Percentiles rank a stretch among this genome's conserved stretches.
phyloP scores from a whole-genome alignment of 1,140 invertebrate species.

The Rhagoletis pomonella region DNA sequence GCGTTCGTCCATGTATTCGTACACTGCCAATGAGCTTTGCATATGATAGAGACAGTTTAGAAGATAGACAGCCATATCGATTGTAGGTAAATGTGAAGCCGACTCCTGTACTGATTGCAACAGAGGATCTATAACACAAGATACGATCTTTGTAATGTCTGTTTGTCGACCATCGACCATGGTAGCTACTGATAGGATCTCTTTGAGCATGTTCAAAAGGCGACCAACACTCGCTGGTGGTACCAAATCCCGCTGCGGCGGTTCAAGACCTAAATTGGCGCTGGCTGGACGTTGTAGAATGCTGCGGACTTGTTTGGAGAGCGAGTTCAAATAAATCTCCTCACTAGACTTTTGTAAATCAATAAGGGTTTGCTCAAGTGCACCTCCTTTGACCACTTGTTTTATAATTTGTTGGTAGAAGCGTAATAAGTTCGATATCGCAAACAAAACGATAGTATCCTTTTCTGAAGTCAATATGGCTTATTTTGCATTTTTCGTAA shows the following conservation, averaged over 20 bases:
- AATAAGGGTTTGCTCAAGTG: slow-evolving; percentile 81
- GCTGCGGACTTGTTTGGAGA: slow-evolving; percentile 81
- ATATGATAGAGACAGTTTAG: slow-evolving; percentile 96
- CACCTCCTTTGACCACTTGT: slow-evolving; percentile 79
- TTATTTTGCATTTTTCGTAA: slow-evolving; percentile 70
- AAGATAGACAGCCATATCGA: slow-evolving; percentile 96
- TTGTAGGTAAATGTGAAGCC: slow-evolving; percentile 90
- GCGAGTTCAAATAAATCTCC: slow-evolving; percentile 84
- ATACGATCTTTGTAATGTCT: slow-evolving; percentile 84
- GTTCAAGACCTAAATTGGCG: slow-evolving; percentile 76
- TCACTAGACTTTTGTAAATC: slow-evolving; percentile 83
- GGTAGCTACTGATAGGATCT: slow-evolving; percentile 85
- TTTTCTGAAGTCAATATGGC: slow-evolving; percentile 90
- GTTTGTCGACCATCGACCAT: slow-evolving; percentile 82
- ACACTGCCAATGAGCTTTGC: slow-evolving; percentile 90
- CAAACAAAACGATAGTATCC: slow-evolving; percentile 88
- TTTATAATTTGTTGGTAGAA: slow-evolving; percentile 90
- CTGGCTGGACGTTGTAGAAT: slow-evolving; percentile 75
- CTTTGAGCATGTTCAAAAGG: slow-evolving; percentile 82
- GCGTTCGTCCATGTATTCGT: slow-evolving; percentile 93
- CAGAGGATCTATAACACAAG: slow-evolving; percentile 92
- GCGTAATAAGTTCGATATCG: slow-evolving; percentile 89
- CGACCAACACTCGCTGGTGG: slow-evolving; percentile 81
- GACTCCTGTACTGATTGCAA: slow-evolving; percentile 94
- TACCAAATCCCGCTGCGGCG: slow-evolving; percentile 82